Evolutionary conservation across 1,140 invertebrate genomes (phyloP).

Genomic region (Aricia agestis): DNA sequence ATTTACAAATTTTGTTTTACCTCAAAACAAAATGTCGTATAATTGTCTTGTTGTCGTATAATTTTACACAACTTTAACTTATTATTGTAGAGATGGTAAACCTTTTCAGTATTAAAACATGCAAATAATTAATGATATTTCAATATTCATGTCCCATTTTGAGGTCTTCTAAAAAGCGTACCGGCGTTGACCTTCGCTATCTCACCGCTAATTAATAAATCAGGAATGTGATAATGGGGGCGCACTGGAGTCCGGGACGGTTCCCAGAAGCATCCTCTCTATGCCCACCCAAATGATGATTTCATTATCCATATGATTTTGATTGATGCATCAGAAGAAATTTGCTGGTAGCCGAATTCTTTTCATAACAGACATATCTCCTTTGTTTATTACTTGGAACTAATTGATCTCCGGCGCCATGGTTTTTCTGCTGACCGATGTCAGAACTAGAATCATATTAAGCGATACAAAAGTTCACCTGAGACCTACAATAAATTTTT

Average conservation of each 20-base stretch:
- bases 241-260: constrained; percentile 40
- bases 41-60: too few species aligned
- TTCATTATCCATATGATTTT: constrained; percentile 76
- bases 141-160: constrained; percentile 22
- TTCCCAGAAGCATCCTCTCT: constrained; percentile 66
- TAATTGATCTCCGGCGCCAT: constrained; percentile 71
- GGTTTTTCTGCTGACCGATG: constrained; percentile 54
- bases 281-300: constrained; percentile 76
- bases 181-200: constrained; percentile 34
- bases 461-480: neutral
- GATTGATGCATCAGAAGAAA: constrained; percentile 74
- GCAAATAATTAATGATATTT: neutral
- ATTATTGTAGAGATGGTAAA: neutral
- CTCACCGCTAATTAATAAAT: constrained; percentile 71
- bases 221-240: constrained; percentile 71
- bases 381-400: constrained; percentile 73
- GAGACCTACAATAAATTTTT: too few species aligned
- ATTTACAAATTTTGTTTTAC: too few species aligned
- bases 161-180: constrained; percentile 29
- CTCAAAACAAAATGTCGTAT: too few species aligned
- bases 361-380: constrained; percentile 61
- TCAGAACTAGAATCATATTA: constrained; percentile 28
- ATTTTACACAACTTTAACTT: neutral
- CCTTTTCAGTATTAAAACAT: neutral
- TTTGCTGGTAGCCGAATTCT: constrained; percentile 58